Evolutionary conservation across 2,797 vertebrate genomes (phyloP).

Genomic region (Nyctalus aviator): DNA sequence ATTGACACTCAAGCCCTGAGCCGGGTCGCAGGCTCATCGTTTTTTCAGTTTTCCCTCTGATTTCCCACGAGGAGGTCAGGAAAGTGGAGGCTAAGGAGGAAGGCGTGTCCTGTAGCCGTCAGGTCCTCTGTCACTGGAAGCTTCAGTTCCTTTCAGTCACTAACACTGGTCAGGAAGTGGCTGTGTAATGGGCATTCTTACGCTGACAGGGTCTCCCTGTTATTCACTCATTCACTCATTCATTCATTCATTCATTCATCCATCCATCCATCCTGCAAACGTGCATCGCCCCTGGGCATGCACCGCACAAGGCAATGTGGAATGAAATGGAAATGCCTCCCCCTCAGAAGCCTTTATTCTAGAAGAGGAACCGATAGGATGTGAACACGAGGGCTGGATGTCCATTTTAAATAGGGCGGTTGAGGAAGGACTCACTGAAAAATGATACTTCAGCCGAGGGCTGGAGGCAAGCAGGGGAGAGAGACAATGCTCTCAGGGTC

Average conservation of each 20-base stretch:
- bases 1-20: no score
- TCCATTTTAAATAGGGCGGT: not conserved
- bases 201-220: not conserved
- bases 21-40: not conserved
- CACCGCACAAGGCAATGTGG: not conserved
- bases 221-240: not conserved
- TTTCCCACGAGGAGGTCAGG: not conserved
- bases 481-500: not conserved
- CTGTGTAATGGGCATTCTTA: not conserved
- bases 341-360: not conserved
- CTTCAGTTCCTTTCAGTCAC: not conserved
- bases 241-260: not conserved
- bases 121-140: not conserved
- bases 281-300: not conserved
- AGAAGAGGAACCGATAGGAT: not conserved
- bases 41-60: not conserved
- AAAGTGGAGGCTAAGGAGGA: not conserved
- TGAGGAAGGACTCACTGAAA: not conserved
- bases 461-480: not conserved
- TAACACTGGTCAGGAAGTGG: not conserved
- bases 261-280: no score
- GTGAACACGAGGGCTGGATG: not conserved
- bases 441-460: not conserved
- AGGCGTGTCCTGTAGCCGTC: not conserved
- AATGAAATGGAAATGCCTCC: not conserved